phyloP scores from a whole-genome alignment of 2,797 vertebrate genomes.

The Anableps anableps region DNA sequence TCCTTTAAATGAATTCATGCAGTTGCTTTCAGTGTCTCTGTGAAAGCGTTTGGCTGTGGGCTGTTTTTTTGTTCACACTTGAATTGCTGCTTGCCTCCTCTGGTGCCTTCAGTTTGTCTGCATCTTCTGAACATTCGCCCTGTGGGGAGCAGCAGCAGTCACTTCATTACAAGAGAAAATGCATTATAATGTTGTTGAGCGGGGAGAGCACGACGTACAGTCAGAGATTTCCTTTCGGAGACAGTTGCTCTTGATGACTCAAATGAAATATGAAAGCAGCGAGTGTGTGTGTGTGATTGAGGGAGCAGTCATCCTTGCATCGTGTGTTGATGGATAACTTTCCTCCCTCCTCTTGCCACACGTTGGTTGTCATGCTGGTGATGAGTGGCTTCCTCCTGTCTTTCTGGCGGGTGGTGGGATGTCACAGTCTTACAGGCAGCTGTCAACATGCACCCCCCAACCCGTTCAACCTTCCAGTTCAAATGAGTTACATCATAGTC shows the following conservation, averaged over 20 bases:
- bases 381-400: slow-evolving; percentile 73
- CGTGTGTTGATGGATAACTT: slow-evolving; percentile 73
- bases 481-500: slow-evolving; percentile 46
- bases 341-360: slow-evolving; percentile 60
- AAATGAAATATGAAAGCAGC: slow-evolving; percentile 65
- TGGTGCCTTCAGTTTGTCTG: slow-evolving; percentile 42
- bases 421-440: slow-evolving; percentile 57
- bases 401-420: slow-evolving; percentile 61
- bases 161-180: slow-evolving; percentile 62
- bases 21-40: slow-evolving; percentile 20
- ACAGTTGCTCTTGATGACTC: slow-evolving; percentile 62
- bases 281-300: slow-evolving; percentile 18
- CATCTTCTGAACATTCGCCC: slow-evolving; percentile 48
- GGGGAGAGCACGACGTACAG: slow-evolving; percentile 44
- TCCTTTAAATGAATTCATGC: slow-evolving; percentile 27
- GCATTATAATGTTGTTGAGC: slow-evolving; percentile 55
- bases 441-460: slow-evolving; percentile 46
- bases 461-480: background rate
- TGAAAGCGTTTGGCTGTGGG: slow-evolving; percentile 38
- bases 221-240: slow-evolving; percentile 61
- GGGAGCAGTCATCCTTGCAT: slow-evolving; percentile 60
- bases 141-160: slow-evolving; percentile 46
- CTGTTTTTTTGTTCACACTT: slow-evolving; percentile 44
- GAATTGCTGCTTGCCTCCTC: slow-evolving; percentile 41
- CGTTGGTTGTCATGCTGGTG: slow-evolving; percentile 68